Percentiles rank a stretch among this genome's conserved stretches.
These are phyloP conservation scores for Leptinotarsa tumamoca DNA, from an alignment of 2,888 invertebrate genomes.

Conservation along the genomic window DNA sequence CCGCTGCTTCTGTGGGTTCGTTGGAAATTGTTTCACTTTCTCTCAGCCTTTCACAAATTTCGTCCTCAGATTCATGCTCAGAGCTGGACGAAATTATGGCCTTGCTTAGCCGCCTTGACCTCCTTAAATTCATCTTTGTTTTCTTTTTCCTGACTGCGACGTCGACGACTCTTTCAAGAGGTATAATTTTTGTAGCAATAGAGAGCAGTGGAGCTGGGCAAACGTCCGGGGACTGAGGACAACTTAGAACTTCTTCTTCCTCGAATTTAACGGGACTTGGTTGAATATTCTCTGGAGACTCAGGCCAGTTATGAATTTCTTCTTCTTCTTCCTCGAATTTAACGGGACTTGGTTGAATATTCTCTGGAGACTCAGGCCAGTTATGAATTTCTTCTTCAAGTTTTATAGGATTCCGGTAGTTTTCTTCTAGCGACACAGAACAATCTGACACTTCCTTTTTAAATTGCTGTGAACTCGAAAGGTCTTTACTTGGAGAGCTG, in stretches of 20 bases:
- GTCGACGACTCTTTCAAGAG: not conserved
- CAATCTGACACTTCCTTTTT: not conserved
- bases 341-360: too few relatives aligned
- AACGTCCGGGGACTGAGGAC: conserved; percentile 8
- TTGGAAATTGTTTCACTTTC: not conserved
- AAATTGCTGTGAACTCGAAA: too few relatives aligned
- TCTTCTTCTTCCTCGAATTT: too few relatives aligned
- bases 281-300: not conserved
- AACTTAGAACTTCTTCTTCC: not conserved
- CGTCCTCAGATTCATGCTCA: not conserved
- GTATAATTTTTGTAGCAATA: not conserved
- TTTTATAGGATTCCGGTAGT: too few relatives aligned
- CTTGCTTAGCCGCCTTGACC: not conserved
- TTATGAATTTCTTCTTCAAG: not conserved
- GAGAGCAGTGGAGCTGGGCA: too few relatives aligned
- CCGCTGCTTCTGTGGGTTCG: too few relatives aligned
- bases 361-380: not conserved
- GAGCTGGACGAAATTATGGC: not conserved
- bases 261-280: too few relatives aligned
- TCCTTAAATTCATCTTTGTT: not conserved
- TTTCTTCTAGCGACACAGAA: not conserved
- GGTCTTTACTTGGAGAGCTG: too few relatives aligned
- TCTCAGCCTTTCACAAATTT: not conserved
- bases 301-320: not conserved
- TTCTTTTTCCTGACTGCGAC: conserved; percentile 35